A percentile compares a stretch with the other conserved stretches of the same genome.
phyloP scores from a whole-genome alignment of 37 sponge, comb jelly and placozoan genomes.

The Halisarca cf. caerulea region DNA sequence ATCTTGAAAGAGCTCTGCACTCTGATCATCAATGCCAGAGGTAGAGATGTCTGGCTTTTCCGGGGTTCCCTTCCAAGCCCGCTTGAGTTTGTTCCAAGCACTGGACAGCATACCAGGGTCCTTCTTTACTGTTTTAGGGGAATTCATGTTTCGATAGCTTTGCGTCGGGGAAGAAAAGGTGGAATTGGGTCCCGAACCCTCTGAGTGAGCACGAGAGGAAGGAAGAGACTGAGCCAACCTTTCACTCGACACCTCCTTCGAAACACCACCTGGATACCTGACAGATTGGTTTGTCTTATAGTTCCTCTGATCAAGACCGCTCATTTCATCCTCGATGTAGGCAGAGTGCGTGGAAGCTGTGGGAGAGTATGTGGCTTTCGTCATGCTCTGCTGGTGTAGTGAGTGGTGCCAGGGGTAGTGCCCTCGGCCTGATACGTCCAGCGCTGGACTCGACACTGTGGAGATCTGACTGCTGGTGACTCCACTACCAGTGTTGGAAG shows the following conservation, averaged over 20 bases:
- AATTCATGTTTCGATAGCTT: background rate
- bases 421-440: background rate
- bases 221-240: constrained; percentile 3
- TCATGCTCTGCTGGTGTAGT: background rate
- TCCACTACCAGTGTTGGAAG: background rate
- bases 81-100: background rate
- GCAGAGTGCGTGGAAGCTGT: constrained; percentile 18
- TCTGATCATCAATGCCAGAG: background rate
- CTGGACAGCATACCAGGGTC: background rate
- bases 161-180: background rate
- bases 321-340: constrained; percentile 14
- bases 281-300: background rate
- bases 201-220: background rate
- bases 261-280: background rate
- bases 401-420: background rate
- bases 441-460: background rate
- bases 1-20: background rate
- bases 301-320: background rate
- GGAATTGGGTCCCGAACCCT: background rate
- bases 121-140: background rate
- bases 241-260: background rate
- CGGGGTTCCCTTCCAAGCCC: background rate
- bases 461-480: background rate
- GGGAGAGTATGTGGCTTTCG: constrained; percentile 11
- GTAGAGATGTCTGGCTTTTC: background rate